These are phyloP conservation scores for Pollachius pollachius DNA, from an alignment of 2,113 vertebrate species.

Conservation along the genomic window DNA sequence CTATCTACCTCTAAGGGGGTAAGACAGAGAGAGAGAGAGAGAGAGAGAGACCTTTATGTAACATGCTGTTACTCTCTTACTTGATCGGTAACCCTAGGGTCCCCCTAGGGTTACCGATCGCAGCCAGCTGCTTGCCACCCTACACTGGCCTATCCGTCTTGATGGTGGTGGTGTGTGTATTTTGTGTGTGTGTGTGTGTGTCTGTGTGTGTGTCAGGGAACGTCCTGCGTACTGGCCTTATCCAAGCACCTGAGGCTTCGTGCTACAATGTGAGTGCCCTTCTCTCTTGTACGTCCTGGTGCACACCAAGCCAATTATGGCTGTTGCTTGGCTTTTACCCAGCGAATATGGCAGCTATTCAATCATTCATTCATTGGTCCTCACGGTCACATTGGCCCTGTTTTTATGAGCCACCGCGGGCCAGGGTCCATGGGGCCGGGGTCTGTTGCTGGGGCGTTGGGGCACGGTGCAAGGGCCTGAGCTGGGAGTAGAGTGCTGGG, in stretches of 20 bases:
- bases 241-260: conserved; percentile 53
- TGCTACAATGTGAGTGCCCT: conserved; percentile 12
- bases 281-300: conserved; percentile 33
- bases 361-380: conserved; percentile 47
- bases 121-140: conserved; percentile 47
- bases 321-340: conserved; percentile 42
- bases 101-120: conserved; percentile 46
- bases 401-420: not conserved
- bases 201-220: conserved; percentile 19
- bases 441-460: too few species aligned
- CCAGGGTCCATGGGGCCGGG: too few species aligned
- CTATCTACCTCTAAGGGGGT: too few species aligned
- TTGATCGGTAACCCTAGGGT: not conserved
- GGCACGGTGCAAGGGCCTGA: too few species aligned
- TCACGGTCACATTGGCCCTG: not conserved
- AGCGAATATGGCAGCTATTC: conserved; percentile 23
- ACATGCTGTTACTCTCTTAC: conserved; percentile 48
- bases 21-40: not conserved
- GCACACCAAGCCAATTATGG: conserved; percentile 38
- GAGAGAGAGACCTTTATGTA: conserved; percentile 63
- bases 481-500: too few species aligned
- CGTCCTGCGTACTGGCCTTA: conserved; percentile 14
- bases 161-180: conserved; percentile 12
- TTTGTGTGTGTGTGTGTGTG: too few species aligned
- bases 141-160: conserved; percentile 1